phyloP scores from a whole-genome alignment of 2,888 invertebrate species.

The Plebejus anna region DNA sequence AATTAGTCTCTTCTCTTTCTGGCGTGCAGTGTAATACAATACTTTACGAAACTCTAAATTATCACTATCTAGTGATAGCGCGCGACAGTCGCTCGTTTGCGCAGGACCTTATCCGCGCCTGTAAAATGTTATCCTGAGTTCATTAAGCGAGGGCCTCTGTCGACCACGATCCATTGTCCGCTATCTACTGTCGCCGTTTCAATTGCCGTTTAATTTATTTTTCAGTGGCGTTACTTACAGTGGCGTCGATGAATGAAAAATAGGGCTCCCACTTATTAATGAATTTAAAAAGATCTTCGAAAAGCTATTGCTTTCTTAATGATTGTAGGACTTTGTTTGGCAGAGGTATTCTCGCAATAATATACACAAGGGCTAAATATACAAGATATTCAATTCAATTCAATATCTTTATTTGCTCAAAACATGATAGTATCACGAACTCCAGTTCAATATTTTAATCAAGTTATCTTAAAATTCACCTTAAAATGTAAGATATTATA shows the following conservation, averaged over 20 bases:
- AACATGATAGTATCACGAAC: too few relatives aligned
- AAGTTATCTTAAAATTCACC: too few relatives aligned
- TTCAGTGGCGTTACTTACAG: neutral
- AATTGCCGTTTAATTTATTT: slow-evolving; percentile 16
- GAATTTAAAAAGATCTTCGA: neutral
- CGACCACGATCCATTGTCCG: slow-evolving; percentile 24
- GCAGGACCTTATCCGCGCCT: slow-evolving; percentile 9
- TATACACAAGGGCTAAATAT: neutral
- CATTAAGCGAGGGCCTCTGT: slow-evolving; percentile 33
- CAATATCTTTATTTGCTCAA: too few relatives aligned
- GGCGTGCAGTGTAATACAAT: too few relatives aligned
- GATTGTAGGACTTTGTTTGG: neutral
- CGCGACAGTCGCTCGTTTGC: neutral
- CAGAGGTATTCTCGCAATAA: neutral
- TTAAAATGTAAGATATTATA: too few relatives aligned
- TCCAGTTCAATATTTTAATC: too few relatives aligned
- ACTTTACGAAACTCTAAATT: neutral
- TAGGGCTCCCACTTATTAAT: slow-evolving; percentile 1
- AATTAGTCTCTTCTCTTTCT: too few relatives aligned
- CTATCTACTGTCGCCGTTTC: slow-evolving; percentile 4
- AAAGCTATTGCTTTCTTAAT: neutral
- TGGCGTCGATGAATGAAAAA: neutral
- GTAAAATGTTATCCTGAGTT: slow-evolving; percentile 32
- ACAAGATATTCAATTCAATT: too few relatives aligned
- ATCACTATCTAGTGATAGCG: neutral